Evolutionary conservation across 2,888 invertebrate genomes (phyloP), one percentile per base, ranked within the genome.

Genomic region (Aleiodes testaceus): DNA sequence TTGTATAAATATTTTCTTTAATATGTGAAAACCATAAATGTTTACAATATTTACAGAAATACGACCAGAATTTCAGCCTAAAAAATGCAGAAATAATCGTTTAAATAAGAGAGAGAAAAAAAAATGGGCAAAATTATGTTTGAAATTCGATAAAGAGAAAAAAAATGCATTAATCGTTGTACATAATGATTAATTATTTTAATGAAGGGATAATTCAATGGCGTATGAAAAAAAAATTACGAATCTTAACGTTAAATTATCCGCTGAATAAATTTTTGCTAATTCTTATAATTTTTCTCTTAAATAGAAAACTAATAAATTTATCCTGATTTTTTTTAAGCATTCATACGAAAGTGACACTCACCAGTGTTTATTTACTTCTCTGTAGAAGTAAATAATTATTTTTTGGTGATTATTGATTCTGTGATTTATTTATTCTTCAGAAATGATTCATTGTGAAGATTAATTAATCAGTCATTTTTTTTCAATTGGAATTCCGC

Each of bases 11-110:
- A 72, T 70, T 73, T 36, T 36, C 36, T 36, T 77, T 79, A 79
- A 81, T 79, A 79, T 79, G 79, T 74, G 79, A 72, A 77, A 79
- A 69, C 80, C 85, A 81, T 81, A 78, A 44, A 30, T 74, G 75
- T 75, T 83, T 86, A 86, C 85, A 86, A 79, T 86, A 86, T 86
- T 77, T 85, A 86, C 86, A 86, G 81, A 75, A 78, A 74, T 79
- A 78, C 74, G 76, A 80, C 80, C 74, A 70, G 78, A 81, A 78
- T 80, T 59, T 59, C 75, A 81, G 80, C 76, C 77, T 78, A 78
- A 72, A 73, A 76, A 36, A 73, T 69, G 36, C 36, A 36, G 36
- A 36, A 36, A 36, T 7, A 26, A 26, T 26, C 26, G 26, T 2
- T 26, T 3, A 36, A 36, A 9, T 6, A 36, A 11, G 11, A 36